Evolutionary conservation across 2,888 invertebrate genomes (phyloP).

Genomic region (Eilema griseolum): DNA sequence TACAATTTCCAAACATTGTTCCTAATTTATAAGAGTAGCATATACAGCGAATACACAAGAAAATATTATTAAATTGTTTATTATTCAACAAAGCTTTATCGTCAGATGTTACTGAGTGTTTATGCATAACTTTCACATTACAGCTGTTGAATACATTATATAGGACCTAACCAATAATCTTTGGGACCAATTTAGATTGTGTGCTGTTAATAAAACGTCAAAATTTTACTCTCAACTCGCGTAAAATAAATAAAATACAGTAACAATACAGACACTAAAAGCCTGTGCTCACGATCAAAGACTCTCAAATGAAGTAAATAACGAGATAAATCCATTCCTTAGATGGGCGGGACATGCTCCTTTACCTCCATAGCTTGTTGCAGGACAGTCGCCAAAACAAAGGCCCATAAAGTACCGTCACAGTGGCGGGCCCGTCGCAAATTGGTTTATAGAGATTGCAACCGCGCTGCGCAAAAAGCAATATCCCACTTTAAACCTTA

Average conservation of each 20-base stretch:
- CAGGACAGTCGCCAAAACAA: constrained; percentile 63
- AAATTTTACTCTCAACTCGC: too few relatives aligned
- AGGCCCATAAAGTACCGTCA: constrained; percentile 53
- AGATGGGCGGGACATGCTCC: constrained; percentile 51
- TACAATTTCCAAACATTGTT: too few relatives aligned
- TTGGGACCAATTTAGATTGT: too few relatives aligned
- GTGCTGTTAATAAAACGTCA: background rate
- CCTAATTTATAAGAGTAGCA: too few relatives aligned
- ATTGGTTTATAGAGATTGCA: constrained; percentile 83
- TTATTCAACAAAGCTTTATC: too few relatives aligned
- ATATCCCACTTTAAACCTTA: constrained; percentile 48
- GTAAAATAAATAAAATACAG: background rate
- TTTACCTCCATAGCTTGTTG: constrained; percentile 46
- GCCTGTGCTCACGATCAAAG: constrained; percentile 25
- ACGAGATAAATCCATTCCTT: constrained; percentile 62
- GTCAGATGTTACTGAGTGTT: too few relatives aligned
- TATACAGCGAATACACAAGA: too few relatives aligned
- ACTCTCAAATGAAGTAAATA: constrained; percentile 57
- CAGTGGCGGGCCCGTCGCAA: constrained; percentile 65
- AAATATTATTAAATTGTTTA: too few relatives aligned
- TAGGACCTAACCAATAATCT: too few relatives aligned
- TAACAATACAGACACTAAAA: constrained; percentile 30
- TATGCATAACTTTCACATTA: too few relatives aligned
- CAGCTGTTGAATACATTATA: too few relatives aligned
- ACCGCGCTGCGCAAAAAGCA: constrained; percentile 64